These are phyloP conservation scores for Caradrina clavipalpis DNA, from an alignment of 2,888 invertebrate genomes.

Conservation along the genomic window DNA sequence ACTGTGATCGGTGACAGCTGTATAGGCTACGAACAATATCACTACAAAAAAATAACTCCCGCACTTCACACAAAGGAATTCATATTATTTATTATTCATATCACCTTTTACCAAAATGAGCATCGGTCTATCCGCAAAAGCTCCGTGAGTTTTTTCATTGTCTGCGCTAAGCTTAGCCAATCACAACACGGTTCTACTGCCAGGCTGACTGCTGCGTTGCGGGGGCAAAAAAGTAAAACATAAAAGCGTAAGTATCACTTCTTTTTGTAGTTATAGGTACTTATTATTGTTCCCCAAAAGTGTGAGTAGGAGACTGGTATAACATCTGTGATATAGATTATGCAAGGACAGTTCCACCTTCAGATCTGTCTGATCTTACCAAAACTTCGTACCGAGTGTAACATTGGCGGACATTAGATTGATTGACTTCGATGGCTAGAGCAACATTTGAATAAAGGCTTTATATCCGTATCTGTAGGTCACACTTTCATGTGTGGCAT, in stretches of 20 bases:
- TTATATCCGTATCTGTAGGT: background rate
- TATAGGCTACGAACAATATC: background rate
- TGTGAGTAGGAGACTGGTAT: too few relatives aligned
- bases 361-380: background rate
- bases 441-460: too few relatives aligned
- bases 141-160: background rate
- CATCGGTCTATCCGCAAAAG: background rate
- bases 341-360: background rate
- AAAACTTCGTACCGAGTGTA: too few relatives aligned
- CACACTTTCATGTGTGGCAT: background rate
- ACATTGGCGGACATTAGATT: too few relatives aligned
- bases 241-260: too few relatives aligned
- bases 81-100: too few relatives aligned
- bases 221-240: too few relatives aligned
- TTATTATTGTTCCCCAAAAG: too few relatives aligned
- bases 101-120: background rate
- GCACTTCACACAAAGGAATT: too few relatives aligned
- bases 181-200: background rate
- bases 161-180: background rate
- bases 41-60: background rate
- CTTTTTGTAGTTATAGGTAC: too few relatives aligned
- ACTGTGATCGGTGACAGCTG: background rate
- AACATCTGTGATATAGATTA: too few relatives aligned
- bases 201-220: background rate
- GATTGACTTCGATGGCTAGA: background rate